Evolutionary conservation across 2,113 vertebrate species (phyloP).

Genomic region (Pipra filicauda): DNA sequence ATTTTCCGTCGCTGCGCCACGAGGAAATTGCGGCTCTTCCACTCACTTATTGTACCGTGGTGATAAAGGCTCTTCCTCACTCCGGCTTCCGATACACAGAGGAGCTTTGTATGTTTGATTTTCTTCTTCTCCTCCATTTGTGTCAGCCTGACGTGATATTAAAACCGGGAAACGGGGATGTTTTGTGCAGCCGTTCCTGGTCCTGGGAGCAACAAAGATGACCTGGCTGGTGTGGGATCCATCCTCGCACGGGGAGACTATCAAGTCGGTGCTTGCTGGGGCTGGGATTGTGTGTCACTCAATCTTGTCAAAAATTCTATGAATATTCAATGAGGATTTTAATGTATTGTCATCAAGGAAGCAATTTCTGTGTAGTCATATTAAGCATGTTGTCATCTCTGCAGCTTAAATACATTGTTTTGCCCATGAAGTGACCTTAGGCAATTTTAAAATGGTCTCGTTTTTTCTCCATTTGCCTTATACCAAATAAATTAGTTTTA

Average conservation of each 20-base stretch:
- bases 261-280: not conserved
- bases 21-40: conserved; percentile 44
- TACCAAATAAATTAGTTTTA: conserved; percentile 64
- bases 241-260: not conserved
- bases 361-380: conserved; percentile 71
- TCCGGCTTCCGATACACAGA: not conserved
- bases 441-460: conserved; percentile 60
- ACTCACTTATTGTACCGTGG: not conserved
- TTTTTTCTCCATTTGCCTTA: conserved; percentile 48
- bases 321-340: conserved; percentile 80
- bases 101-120: not conserved
- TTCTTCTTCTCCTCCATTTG: not conserved
- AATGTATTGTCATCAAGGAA: conserved; percentile 76
- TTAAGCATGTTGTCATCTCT: conserved; percentile 73
- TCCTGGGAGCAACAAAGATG: conserved; percentile 31
- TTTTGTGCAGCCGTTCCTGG: not conserved
- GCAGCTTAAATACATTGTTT: conserved; percentile 74
- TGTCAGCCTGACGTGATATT: not conserved
- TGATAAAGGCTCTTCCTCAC: not conserved
- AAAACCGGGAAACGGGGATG: not conserved
- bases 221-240: conserved; percentile 17
- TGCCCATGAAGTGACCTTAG: conserved; percentile 77
- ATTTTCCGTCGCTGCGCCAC: not conserved
- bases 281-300: conserved; percentile 67
- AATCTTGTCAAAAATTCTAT: conserved; percentile 76